Evolutionary conservation across 2,113 vertebrate species (phyloP), one percentile per base, ranked within the genome.

Genomic region (Marmota monax): DNA sequence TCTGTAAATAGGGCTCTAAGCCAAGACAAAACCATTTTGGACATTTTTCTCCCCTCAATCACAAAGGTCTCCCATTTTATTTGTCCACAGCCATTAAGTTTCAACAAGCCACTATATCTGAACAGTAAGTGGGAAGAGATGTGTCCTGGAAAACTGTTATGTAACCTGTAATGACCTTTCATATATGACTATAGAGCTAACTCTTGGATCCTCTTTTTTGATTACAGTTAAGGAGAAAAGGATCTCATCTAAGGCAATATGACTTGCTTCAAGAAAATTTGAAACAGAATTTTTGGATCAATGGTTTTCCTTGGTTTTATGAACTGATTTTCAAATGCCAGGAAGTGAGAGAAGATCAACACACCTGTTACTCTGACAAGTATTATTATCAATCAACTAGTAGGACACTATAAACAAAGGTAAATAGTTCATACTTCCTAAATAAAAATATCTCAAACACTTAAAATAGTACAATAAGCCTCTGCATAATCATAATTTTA

Each of bases 311-410:
- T n/a, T 63, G 34, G 13, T 83, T 73, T 83, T 42, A 74, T 22
- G 2, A 94, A 86, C 51, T 22, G 20, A 39, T 65, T 72, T 69
- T 70, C 42, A 93, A 95, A 94, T 27, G 14, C 25, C n/a, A 94
- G 29, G 3, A 37, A 58, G 22, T 20, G 7, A 20, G 4, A 37
- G 4, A 37, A 76, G 18, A 12, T 14, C 18, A 89, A 65, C 14
- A 65, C 11, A 85, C 4, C 18, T 23, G 5, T 10, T 88, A 25
- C 8, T 58, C 58, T 65, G 51, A 88, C 4, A 73, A 7, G 20
- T n/a, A 42, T 73, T 79, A 87, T 69, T 48, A 69, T 3, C 79
- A 42, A 32, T 5, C 69, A 96, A 11, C 13, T 86, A 84, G 39
- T 0, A 78, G 5, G 9, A 45, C 4, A 58, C 5, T 58, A 37